Evolutionary conservation across 2,113 vertebrate genomes (phyloP), one percentile per base, ranked within the genome.

Genomic region (Ctenomys sociabilis): DNA sequence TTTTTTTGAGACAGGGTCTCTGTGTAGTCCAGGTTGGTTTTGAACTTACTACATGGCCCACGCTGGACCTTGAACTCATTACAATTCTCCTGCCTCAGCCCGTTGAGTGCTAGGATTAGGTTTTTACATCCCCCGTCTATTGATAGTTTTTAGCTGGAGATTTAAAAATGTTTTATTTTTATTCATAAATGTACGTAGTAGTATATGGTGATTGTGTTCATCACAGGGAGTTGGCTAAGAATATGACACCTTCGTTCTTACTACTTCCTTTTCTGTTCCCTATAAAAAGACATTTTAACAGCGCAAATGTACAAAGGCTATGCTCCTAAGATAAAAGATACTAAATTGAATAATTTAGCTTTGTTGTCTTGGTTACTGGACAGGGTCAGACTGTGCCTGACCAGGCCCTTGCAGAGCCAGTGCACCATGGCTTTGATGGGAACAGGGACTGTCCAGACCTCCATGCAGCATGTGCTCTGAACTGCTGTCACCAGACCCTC

Each of bases 351-450:
- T 32, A 26, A 43, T 35, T 57, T 17, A 37, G 70, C 73, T 77
- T n/a, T 84, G 54, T 17, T 7, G 0, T 73, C 78, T 68, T 68
- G 5, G 59, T 61, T 63, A 21, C 26, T 17, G 28, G 40, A 3
- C 1, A 10, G 72, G 80, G 12, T 57, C 63, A 73, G 0, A 5
- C 37, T n/a, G 21, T 72, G 70, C 22, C 49, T 49, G 43, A 16
- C 26, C 6, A 1, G 22, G 22, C 26, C 26, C 35, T 22, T 37
- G 49, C 35, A 12, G 64, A 28, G 35, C 52, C 7, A 4, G 4
- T 30, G 11, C 13, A 9, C 37, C 5, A 24, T 17, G 59, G 59
- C 0, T 0, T 43, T 7, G 0, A 22, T 8, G 5, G 83, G 59
- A 49, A 10, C 6, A 45, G 52, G 26, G 40, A 28, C 13, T n/a